Conservation (phyloP, 2,113 vertebrate species). For the Trachemys scripta region DNA sequence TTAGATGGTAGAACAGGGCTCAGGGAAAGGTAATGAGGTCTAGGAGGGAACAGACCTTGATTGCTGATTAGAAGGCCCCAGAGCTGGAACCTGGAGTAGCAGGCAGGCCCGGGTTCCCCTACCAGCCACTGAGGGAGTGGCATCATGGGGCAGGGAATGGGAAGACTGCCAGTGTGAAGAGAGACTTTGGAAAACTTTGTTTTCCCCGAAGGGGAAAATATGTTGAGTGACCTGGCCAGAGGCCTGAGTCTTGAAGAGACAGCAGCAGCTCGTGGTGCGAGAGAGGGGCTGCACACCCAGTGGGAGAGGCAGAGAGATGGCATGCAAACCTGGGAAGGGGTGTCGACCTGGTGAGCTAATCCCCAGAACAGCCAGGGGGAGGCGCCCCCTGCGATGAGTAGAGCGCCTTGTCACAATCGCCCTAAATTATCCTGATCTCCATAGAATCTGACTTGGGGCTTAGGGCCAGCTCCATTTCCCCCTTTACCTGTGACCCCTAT, state of each 20-base stretch:
- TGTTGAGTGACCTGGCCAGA: too few relatives aligned
- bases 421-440: too few relatives aligned
- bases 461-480: background rate
- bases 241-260: too few relatives aligned
- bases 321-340: too few relatives aligned
- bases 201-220: background rate
- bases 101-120: background rate
- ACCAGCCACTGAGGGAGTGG: background rate
- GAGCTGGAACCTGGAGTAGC: too few relatives aligned
- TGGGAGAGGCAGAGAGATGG: background rate
- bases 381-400: too few relatives aligned
- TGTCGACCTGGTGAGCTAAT: too few relatives aligned
- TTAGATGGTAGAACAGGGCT: too few relatives aligned
- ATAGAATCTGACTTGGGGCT: background rate
- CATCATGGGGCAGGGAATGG: background rate
- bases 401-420: too few relatives aligned
- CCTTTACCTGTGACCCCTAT: background rate
- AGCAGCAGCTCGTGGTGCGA: too few relatives aligned
- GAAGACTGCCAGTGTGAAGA: background rate
- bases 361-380: too few relatives aligned
- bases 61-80: background rate
- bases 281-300: too few relatives aligned
- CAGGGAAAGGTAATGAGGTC: background rate
- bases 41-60: background rate
- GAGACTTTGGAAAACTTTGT: background rate